phyloP scores from a whole-genome alignment of 2,113 vertebrate genomes.

The Nematolebias whitei region DNA sequence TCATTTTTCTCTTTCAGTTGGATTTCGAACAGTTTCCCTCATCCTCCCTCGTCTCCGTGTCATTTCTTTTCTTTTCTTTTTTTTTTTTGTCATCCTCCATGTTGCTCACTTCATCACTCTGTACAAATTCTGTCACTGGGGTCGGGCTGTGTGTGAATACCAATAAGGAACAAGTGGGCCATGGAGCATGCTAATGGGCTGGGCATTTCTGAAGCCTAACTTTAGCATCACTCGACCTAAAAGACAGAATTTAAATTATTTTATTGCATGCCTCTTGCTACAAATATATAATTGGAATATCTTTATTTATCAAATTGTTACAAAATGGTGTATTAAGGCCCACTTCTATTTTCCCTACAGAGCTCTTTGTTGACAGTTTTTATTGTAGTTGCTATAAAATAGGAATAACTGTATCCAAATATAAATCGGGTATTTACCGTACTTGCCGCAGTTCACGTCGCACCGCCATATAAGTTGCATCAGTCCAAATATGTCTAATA shows the following conservation, averaged over 20 bases:
- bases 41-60: slow-evolving; percentile 13
- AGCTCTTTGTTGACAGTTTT: too few relatives aligned
- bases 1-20: neutral
- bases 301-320: neutral
- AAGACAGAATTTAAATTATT: neutral
- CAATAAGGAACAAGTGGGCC: slow-evolving; percentile 43
- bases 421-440: neutral
- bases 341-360: neutral
- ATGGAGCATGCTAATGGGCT: slow-evolving; percentile 45
- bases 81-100: slow-evolving; percentile 3
- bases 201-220: slow-evolving; percentile 43
- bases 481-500: too few relatives aligned
- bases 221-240: neutral
- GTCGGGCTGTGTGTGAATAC: slow-evolving; percentile 54
- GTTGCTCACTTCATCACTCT: slow-evolving; percentile 1
- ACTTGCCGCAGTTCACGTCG: too few relatives aligned
- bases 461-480: too few relatives aligned
- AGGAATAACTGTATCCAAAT: neutral
- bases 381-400: too few relatives aligned
- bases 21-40: neutral
- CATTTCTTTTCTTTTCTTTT: slow-evolving; percentile 19
- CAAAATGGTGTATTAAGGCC: too few relatives aligned
- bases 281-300: neutral
- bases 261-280: neutral
- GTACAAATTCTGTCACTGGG: slow-evolving; percentile 36